Evolutionary conservation across 1,140 invertebrate genomes (phyloP), one percentile per base, ranked within the genome.

Genomic region (Ostrea denselamellosa): DNA sequence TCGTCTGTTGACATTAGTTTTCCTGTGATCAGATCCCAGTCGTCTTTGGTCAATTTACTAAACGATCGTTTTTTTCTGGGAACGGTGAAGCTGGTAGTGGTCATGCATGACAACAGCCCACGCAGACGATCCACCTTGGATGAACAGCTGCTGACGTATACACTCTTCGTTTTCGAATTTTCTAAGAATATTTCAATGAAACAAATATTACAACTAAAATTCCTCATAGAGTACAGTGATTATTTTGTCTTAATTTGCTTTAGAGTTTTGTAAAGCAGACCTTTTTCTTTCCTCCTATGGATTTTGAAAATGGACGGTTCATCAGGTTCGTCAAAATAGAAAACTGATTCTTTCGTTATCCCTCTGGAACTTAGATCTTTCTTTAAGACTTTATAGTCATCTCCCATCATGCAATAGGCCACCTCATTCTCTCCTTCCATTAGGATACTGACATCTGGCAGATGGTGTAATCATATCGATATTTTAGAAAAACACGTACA

Each of bases 401-500:
- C 68, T 14, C 12, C 25, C 28, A 77, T 77, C 68, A 77, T 77
- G 25, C 25, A 77, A 77, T 77, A 77, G 22, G 68, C 14, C 68
- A 77, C 68, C 28, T 34, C 68, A 14, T 77, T 77, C 68, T 77
- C 68, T 77, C 68, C 68, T 77, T 77, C 68, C 68, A 77, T 77
- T 10, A 77, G 25, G 28, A 9, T 77, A 34, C 28, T 77, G 0
- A 77, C 68, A 77, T 77, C 68, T 77, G 68, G 25, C 0, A 77
- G 9, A 62, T 2, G 14, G 19, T n/a, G 34, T 44, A 44, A 44
- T 44, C 34, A 44, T 44, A 44, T 5, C 2, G 34, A 44, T 44
- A 44, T 44, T 44, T 44, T 44, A 2, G 34, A 44, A 44, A 44
- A 44, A 44, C 34, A 2, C 34, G 1, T 44, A 44, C 5, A 44